Evolutionary conservation across 2,797 vertebrate genomes (phyloP).

Genomic region (Tangara arthus): DNA sequence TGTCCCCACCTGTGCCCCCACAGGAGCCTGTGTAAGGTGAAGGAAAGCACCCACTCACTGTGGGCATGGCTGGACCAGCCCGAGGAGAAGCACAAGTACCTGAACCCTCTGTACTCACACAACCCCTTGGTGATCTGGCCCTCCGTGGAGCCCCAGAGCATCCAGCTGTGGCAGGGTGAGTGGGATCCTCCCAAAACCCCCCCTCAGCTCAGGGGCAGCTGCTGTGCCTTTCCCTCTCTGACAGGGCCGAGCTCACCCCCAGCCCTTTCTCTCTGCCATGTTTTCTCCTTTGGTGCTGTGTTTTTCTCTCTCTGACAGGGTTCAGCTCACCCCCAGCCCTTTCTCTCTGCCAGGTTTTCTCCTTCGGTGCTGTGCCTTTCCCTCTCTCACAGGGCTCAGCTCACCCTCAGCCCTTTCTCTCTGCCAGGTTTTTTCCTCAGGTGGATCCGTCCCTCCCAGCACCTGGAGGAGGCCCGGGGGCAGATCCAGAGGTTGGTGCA

Average conservation of each 20-base stretch:
- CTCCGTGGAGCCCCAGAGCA: conserved; percentile 87
- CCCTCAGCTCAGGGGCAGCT: background rate
- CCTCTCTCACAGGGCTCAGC: too few species aligned
- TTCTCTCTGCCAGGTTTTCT: too few species aligned
- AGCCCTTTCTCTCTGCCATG: too few species aligned
- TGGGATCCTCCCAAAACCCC: background rate
- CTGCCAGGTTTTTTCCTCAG: conserved; percentile 84
- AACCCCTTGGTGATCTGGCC: conserved; percentile 86
- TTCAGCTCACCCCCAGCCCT: too few species aligned
- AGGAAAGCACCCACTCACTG: conserved; percentile 83
- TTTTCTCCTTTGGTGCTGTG: too few species aligned
- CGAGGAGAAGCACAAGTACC: conserved; percentile 60
- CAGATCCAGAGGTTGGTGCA: conserved; percentile 50
- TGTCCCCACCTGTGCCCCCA: accelerated
- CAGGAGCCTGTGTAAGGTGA: conserved; percentile 80
- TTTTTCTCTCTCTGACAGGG: too few species aligned
- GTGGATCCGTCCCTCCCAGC: conserved; percentile 75
- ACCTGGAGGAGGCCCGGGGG: conserved; percentile 77
- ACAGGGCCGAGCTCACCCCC: too few species aligned
- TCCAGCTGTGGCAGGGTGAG: conserved; percentile 87
- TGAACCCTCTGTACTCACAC: conserved; percentile 80
- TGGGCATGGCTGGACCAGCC: conserved; percentile 79
- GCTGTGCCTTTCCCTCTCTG: background rate
- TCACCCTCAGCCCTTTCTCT: background rate
- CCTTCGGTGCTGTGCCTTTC: too few species aligned